Evolutionary conservation across 1,140 invertebrate species (phyloP).

Genomic region (Tetranychus cinnabarinus): DNA sequence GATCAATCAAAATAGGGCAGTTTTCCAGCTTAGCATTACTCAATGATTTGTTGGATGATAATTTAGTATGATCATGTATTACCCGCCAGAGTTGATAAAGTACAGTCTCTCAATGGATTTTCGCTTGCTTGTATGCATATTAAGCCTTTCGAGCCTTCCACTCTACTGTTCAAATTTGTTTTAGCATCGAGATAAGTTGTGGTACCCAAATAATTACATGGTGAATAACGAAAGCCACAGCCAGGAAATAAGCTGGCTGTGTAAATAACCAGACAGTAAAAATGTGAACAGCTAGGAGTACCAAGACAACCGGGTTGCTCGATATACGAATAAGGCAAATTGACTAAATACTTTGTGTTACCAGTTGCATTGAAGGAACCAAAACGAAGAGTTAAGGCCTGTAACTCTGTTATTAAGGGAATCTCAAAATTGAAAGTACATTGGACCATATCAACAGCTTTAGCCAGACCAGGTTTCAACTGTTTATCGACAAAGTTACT

Average conservation of each 20-base stretch:
- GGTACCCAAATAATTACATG: background rate
- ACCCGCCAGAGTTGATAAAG: too few relatives aligned
- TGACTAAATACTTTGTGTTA: background rate
- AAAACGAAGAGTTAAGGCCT: background rate
- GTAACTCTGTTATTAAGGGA: background rate
- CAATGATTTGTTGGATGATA: too few relatives aligned
- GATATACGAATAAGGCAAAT: background rate
- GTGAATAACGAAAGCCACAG: background rate
- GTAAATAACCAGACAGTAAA: background rate
- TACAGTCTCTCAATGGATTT: background rate
- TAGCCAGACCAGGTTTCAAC: background rate
- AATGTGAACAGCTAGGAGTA: background rate
- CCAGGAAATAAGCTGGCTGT: background rate
- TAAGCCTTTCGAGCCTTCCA: background rate
- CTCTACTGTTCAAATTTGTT: background rate
- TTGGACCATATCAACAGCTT: background rate
- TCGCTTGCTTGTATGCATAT: background rate
- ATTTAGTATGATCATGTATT: too few relatives aligned
- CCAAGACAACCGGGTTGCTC: background rate
- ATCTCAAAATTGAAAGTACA: background rate
- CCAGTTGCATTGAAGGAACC: background rate
- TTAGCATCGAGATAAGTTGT: background rate
- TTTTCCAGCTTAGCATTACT: too few relatives aligned
- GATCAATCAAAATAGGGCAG: too few relatives aligned
- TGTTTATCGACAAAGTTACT: background rate